Evolutionary conservation across 1,140 invertebrate genomes (phyloP).

Genomic region (Apocrypta bakeri): DNA sequence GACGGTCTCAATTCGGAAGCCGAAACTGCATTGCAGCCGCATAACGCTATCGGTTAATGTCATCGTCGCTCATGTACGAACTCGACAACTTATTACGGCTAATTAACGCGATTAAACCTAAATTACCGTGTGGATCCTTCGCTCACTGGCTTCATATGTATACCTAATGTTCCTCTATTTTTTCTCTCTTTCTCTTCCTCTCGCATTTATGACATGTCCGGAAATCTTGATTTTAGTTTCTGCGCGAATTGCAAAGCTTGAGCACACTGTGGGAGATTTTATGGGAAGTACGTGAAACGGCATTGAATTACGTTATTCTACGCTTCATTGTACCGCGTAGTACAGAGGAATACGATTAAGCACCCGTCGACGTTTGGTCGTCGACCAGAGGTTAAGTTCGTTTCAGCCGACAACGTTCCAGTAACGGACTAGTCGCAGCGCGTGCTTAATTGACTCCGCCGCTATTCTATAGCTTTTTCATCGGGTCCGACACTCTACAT

Average conservation of each 20-base stretch:
- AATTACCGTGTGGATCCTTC: not conserved
- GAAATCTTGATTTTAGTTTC: too few species aligned
- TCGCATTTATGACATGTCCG: too few species aligned
- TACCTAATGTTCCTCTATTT: not conserved
- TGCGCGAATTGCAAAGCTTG: not conserved
- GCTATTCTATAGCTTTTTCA: not conserved
- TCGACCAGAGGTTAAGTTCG: not conserved
- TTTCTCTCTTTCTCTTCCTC: not conserved
- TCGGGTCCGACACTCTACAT: too few species aligned
- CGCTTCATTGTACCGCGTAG: not conserved
- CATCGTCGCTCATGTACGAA: not conserved
- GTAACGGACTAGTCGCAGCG: not conserved
- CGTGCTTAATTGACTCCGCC: not conserved
- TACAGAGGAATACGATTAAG: not conserved
- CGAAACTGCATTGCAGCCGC: not conserved
- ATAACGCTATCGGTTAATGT: slow-evolving; percentile 1
- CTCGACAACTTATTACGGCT: slow-evolving; percentile 16
- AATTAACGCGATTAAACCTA: slow-evolving; percentile 2
- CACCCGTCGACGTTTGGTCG: not conserved
- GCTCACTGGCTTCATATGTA: too few species aligned
- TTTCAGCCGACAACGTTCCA: not conserved
- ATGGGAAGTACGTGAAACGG: not conserved
- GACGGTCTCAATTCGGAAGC: not conserved
- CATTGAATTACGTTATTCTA: not conserved
- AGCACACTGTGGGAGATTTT: not conserved